These are phyloP conservation scores for Pachliopta kotzebuea DNA, from an alignment of 2,888 invertebrate genomes.

Conservation along the genomic window DNA sequence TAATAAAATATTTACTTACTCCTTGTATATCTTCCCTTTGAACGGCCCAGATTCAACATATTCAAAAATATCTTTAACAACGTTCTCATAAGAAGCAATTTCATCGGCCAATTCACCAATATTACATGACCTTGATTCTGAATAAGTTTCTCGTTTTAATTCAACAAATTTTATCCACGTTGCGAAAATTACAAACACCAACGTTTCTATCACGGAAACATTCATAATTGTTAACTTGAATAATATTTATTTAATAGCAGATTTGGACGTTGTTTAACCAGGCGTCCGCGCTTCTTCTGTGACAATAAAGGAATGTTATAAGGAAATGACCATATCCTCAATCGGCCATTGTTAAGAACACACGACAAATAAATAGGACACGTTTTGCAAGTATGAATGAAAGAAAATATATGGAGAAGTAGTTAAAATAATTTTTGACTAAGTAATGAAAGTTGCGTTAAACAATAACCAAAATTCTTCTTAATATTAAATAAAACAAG, in stretches of 20 bases:
- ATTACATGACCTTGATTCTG: constrained; percentile 44
- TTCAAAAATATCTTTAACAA: constrained; percentile 76
- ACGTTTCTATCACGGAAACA: background rate
- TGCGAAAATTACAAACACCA: constrained; percentile 32
- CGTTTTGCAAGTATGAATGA: constrained; percentile 1
- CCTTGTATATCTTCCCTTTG: constrained; percentile 79
- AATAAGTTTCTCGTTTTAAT: constrained; percentile 37
- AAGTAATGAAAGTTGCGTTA: no score
- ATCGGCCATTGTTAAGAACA: constrained; percentile 23
- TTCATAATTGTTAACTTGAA: constrained; percentile 12
- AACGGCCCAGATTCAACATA: constrained; percentile 69
- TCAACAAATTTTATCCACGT: constrained; percentile 36
- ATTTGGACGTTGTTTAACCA: background rate
- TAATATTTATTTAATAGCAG: constrained; percentile 1
- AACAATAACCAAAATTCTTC: no score
- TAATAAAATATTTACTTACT: constrained; percentile 52
- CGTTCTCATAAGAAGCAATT: constrained; percentile 79
- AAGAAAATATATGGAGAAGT: background rate
- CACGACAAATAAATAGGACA: constrained; percentile 3
- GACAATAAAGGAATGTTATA: constrained; percentile 18
- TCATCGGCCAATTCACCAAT: constrained; percentile 64
- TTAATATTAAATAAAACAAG: no score
- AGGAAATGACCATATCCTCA: constrained; percentile 20
- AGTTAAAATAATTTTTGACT: background rate
- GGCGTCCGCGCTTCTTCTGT: constrained; percentile 1